Evolutionary conservation across 1,140 invertebrate genomes (phyloP).

Genomic region (Drosophila micromelanica): DNA sequence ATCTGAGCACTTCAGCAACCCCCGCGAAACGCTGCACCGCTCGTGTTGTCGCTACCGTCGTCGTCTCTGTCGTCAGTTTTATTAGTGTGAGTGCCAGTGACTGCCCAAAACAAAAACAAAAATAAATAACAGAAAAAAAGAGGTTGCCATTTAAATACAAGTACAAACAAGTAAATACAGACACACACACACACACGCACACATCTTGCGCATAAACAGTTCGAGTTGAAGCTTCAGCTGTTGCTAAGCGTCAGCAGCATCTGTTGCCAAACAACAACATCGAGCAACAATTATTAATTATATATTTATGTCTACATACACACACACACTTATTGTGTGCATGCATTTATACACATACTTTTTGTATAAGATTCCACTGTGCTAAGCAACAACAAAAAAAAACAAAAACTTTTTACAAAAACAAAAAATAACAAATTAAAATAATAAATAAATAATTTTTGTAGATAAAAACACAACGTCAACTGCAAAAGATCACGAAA

Average conservation of each 20-base stretch:
- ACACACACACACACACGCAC: slow-evolving; percentile 17
- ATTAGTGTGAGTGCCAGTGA: slow-evolving; percentile 47
- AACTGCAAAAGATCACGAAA: slow-evolving; percentile 76
- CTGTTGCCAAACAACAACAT: slow-evolving; percentile 22
- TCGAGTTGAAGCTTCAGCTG: slow-evolving; percentile 38
- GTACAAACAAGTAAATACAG: slow-evolving; percentile 22
- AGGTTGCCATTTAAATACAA: slow-evolving; percentile 64
- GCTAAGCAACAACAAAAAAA: slow-evolving; percentile 29
- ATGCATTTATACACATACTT: slow-evolving; percentile 11
- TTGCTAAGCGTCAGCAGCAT: slow-evolving; percentile 35
- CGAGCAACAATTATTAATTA: slow-evolving; percentile 29
- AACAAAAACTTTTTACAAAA: slow-evolving; percentile 5
- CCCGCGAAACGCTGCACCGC: slow-evolving; percentile 12
- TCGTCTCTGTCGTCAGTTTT: slow-evolving; percentile 34
- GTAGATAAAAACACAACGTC: slow-evolving; percentile 69
- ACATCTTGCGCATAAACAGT: slow-evolving; percentile 40
- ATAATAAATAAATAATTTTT: slow-evolving; percentile 53
- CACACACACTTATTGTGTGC: background rate
- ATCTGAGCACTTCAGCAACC: slow-evolving; percentile 44
- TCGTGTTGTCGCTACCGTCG: slow-evolving; percentile 66
- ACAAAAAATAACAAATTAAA: slow-evolving; percentile 49
- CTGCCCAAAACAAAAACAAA: slow-evolving; percentile 33
- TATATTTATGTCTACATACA: slow-evolving; percentile 1
- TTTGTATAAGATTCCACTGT: slow-evolving; percentile 26
- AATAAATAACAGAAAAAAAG: slow-evolving; percentile 36